A percentile compares a stretch with the other conserved stretches of the same genome.
phyloP scores from a whole-genome alignment of 2,888 invertebrate species.

The Hybos culiciformis region DNA sequence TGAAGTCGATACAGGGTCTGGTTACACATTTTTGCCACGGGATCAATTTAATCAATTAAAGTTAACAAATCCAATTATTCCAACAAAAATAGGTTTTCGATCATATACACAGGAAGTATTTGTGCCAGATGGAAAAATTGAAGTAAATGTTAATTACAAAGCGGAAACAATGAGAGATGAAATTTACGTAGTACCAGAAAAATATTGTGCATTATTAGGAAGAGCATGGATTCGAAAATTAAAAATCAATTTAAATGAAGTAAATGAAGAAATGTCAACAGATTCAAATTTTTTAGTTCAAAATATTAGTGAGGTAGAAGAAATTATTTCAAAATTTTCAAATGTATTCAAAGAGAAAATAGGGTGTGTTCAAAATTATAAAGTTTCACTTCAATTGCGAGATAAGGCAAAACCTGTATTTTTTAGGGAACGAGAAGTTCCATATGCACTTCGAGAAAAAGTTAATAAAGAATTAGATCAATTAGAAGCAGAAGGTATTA shows the following conservation, averaged over 20 bases:
- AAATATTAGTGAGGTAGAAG: neutral
- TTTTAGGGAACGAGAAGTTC: slow-evolving; percentile 11
- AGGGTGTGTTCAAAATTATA: slow-evolving; percentile 9
- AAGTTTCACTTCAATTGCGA: slow-evolving; percentile 8
- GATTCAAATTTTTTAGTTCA: neutral
- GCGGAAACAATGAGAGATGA: slow-evolving; percentile 5
- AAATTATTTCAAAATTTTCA: neutral
- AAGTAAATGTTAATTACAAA: slow-evolving; percentile 8
- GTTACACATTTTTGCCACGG: neutral
- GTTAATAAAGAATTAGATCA: slow-evolving; percentile 9
- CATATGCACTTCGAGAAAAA: slow-evolving; percentile 8
- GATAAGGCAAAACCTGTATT: slow-evolving; percentile 9
- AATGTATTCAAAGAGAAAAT: slow-evolving; percentile 4
- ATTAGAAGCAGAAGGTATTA: slow-evolving; percentile 9
- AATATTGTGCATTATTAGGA: slow-evolving; percentile 9
- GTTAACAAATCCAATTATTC: neutral
- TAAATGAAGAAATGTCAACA: neutral
- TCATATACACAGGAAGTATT: neutral
- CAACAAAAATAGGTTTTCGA: neutral
- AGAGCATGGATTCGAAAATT: slow-evolving; percentile 10
- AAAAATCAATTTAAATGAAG: neutral
- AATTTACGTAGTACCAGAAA: slow-evolving; percentile 10
- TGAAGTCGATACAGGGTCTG: neutral
- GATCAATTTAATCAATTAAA: neutral
- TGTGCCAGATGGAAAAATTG: slow-evolving; percentile 9